Evolutionary conservation across 2,888 invertebrate species (phyloP).

Genomic region (Zonitis immaculata): DNA sequence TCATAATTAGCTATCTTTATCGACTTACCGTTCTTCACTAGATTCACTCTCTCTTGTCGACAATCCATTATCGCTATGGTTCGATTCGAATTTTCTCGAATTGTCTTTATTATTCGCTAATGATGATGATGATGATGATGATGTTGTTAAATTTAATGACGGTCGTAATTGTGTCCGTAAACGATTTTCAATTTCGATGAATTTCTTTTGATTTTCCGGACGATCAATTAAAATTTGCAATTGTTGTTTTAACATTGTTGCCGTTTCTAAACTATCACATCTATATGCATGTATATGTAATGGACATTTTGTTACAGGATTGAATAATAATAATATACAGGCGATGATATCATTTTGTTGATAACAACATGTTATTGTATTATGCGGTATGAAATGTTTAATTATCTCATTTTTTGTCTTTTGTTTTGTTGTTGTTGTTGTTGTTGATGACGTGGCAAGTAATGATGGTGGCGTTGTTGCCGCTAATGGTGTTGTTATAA

Average conservation of each 20-base stretch:
- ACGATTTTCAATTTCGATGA: conserved; percentile 71
- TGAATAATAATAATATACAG: conserved; percentile 86
- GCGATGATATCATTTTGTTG: conserved; percentile 92
- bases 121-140: neutral
- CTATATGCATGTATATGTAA: conserved; percentile 94
- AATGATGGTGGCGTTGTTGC: neutral
- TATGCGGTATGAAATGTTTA: conserved; percentile 91
- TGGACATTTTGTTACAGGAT: conserved; percentile 90
- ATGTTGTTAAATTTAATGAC: neutral
- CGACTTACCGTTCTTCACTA: conserved; percentile 64
- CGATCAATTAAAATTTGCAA: conserved; percentile 75
- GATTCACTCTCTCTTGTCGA: conserved; percentile 66
- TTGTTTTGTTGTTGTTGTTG: conserved; percentile 27
- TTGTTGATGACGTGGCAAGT: too few relatives aligned
- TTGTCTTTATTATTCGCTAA: neutral
- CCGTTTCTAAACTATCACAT: conserved; percentile 92
- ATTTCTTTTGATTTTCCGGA: conserved; percentile 82
- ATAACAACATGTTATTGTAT: conserved; percentile 86
- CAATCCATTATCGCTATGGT: conserved; percentile 63
- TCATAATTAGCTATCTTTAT: too few relatives aligned
- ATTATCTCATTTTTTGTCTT: conserved; percentile 59
- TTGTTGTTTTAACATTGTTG: conserved; percentile 79
- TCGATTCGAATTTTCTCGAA: conserved; percentile 60
- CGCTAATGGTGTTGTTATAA: conserved; percentile 37
- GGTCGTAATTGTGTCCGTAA: conserved; percentile 47